Base-by-base conservation (phyloP, 2,113 vertebrate genomes). In the Cheilinus undulatus region DNA sequence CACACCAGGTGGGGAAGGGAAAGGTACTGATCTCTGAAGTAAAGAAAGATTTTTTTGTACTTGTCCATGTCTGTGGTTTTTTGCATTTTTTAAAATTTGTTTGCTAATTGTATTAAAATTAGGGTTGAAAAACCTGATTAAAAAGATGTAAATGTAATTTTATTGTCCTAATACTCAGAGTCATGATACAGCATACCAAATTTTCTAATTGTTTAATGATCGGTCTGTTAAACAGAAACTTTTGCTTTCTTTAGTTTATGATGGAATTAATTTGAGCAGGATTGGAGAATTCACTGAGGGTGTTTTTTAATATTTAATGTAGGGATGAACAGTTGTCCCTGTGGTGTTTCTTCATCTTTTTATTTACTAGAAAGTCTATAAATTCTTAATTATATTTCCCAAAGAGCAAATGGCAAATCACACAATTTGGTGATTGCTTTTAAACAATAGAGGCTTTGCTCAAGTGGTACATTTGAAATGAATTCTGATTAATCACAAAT, bases 1-100 rank as follows among this genome's bases (percentile, higher is more conserved):
- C 67, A 82, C 83, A 76, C 65, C 52, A 48, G 22, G 82, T 83
- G 70, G 86, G 77, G 71, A 82, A 81, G 59, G 85, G 84, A 85
- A 88, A 91, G 91, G 87, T 92, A 90, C 91, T 93, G 82, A 92
- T 87, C 80, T 90, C 76, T 85, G 83, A 94, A 93, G 91, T 94
- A 94, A 93, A 93, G 78, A 84, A 69, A 60, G 76, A 82, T 82
- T 86, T 60, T 88, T 91, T 93, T 91, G 74, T 91, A 88, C 66
- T 76, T 70, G 83, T 83, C 83, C 59, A 73, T 68, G 86, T 89
- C 69, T 86, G 73, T 84, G 86, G 88, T 86, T 88, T 84, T 82
- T 72, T 68, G 22, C 19, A 22, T 70, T 76, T 70, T 57, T 74
- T 52, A 32, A n/a, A 26, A 73, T 63, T 79, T 83, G 45, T 86